Conservation (phyloP, 23 tunicate species). For the Trididemnum nubilum region DNA sequence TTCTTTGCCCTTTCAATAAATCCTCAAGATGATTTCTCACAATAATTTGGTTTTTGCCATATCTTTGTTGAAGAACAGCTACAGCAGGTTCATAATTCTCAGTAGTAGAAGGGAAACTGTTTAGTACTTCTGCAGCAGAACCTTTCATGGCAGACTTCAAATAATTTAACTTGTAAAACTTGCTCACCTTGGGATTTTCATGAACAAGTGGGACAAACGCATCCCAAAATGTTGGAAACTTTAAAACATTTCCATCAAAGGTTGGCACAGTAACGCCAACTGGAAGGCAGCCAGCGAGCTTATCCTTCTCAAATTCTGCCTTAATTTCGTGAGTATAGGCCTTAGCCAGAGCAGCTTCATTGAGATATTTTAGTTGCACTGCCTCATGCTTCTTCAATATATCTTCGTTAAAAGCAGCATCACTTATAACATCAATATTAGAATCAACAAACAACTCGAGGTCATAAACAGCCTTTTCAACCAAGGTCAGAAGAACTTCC, state of each 20-base stretch:
- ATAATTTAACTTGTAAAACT: neutral
- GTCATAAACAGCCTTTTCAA: neutral
- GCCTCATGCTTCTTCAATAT: neutral
- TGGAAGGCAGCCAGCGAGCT: neutral
- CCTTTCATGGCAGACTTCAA: conserved; percentile 16
- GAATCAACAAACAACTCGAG: neutral
- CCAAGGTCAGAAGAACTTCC: no score
- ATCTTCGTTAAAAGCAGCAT: neutral
- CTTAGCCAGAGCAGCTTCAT: neutral
- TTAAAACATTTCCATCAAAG: neutral
- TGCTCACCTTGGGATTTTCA: conserved; percentile 12
- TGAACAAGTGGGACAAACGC: neutral
- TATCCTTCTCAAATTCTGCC: no score
- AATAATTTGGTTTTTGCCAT: neutral
- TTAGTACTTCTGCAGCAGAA: neutral
- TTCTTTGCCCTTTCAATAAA: neutral
- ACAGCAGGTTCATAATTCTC: neutral
- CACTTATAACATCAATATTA: neutral
- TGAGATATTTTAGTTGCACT: neutral
- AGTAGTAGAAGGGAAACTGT: neutral
- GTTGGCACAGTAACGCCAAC: neutral
- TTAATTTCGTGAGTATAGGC: neutral
- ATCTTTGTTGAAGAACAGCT: neutral
- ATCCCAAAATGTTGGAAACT: conserved; percentile 14
- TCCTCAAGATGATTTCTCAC: neutral